These are phyloP conservation scores for Microcebus murinus DNA, from an alignment of 2,113 vertebrate genomes.

Conservation along the genomic window DNA sequence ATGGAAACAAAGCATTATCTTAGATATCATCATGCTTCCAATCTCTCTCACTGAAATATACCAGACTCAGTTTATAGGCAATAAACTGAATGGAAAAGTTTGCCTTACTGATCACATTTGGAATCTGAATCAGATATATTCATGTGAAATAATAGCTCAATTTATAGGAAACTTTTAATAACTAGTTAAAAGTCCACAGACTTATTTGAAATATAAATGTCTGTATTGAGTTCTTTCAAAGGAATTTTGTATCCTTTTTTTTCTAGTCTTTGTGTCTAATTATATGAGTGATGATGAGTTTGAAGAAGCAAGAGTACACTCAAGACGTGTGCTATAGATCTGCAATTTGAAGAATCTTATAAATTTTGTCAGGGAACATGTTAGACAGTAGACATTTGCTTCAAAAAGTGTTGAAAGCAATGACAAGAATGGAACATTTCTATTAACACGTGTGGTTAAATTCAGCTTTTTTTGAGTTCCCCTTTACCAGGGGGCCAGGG, in stretches of 20 bases:
- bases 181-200: slow-evolving; percentile 16
- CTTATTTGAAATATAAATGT: slow-evolving; percentile 24
- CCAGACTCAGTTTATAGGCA: not conserved
- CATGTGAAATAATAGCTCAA: not conserved
- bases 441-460: not conserved
- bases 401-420: slow-evolving; percentile 48
- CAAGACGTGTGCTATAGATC: not conserved
- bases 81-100: not conserved
- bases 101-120: slow-evolving; percentile 27
- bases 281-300: slow-evolving; percentile 2
- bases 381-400: not conserved
- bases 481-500: not conserved
- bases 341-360: slow-evolving; percentile 31
- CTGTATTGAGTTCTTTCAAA: slow-evolving; percentile 33
- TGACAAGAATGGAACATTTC: not conserved
- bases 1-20: not conserved
- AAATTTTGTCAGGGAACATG: slow-evolving; percentile 35
- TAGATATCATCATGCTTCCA: not conserved
- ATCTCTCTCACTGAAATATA: not conserved
- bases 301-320: slow-evolving; percentile 12
- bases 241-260: not conserved
- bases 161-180: not conserved
- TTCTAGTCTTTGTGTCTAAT: slow-evolving; percentile 26
- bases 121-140: slow-evolving; percentile 23
- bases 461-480: not conserved